phyloP scores from a whole-genome alignment of 2,888 invertebrate genomes.

The Timandra comae region DNA sequence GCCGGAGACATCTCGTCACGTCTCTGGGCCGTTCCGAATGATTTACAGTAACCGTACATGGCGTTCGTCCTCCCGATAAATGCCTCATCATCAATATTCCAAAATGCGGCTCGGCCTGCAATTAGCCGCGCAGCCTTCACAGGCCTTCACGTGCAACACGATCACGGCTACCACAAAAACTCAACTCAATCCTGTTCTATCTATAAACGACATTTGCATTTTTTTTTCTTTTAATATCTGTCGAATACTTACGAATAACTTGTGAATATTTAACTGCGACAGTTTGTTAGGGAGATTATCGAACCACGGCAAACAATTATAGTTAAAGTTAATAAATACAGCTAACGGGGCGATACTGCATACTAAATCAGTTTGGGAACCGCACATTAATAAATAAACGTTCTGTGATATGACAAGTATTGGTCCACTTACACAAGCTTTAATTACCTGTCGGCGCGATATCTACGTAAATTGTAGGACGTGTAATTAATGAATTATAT shows the following conservation, averaged over 20 bases:
- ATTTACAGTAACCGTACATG: conserved; percentile 72
- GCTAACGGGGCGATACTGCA: conserved; percentile 46
- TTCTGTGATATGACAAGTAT: conserved; percentile 52
- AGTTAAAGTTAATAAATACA: conserved; percentile 49
- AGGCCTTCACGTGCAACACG: conserved; percentile 61
- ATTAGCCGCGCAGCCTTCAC: conserved; percentile 72
- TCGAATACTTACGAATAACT: conserved; percentile 18
- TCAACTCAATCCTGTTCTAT: conserved; percentile 63
- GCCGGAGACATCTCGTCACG: conserved; percentile 71
- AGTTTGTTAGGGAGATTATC: conserved; percentile 27
- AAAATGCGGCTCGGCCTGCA: conserved; percentile 71
- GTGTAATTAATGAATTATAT: conserved; percentile 37
- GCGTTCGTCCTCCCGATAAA: conserved; percentile 72
- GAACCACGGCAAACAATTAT: conserved; percentile 39
- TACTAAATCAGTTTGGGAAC: conserved; percentile 59
- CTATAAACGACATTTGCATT: conserved; percentile 59
- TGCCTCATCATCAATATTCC: conserved; percentile 76
- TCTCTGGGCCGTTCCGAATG: conserved; percentile 65
- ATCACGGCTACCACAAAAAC: conserved; percentile 58
- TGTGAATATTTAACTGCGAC: conserved; percentile 17
- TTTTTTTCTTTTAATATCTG: conserved; percentile 32
- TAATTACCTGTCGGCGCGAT: conserved; percentile 52
- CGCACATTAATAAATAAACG: conserved; percentile 51
- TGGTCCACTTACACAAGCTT: conserved; percentile 49
- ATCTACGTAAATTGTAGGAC: conserved; percentile 27